phyloP scores from a whole-genome alignment of 1,140 invertebrate species.

The Trialeurodes vaporariorum region DNA sequence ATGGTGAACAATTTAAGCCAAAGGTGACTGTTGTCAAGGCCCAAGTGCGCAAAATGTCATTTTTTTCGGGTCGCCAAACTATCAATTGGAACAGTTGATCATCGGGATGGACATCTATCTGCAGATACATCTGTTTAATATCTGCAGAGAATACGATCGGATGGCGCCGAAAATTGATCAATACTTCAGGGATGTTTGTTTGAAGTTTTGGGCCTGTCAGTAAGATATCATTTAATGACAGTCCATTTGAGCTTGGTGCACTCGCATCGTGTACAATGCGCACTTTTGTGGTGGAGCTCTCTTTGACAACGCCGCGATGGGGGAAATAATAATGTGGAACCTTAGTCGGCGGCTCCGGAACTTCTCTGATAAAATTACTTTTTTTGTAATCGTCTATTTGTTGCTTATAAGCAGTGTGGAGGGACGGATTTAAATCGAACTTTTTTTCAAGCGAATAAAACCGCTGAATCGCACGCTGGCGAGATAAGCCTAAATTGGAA shows the following conservation, averaged over 20 bases:
- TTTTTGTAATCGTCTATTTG: no score
- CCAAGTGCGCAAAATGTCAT: slow-evolving; percentile 25
- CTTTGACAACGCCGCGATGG: slow-evolving; percentile 21
- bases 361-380: no score
- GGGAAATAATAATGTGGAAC: slow-evolving; percentile 23
- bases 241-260: slow-evolving; percentile 18
- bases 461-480: no score
- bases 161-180: slow-evolving; percentile 16
- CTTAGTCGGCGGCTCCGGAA: no score
- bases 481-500: no score
- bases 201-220: slow-evolving; percentile 14
- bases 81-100: slow-evolving; percentile 28
- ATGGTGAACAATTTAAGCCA: slow-evolving; percentile 27
- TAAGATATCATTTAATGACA: slow-evolving; percentile 29
- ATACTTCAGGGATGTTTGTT: no score
- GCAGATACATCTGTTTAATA: slow-evolving; percentile 29
- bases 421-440: no score
- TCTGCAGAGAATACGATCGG: slow-evolving; percentile 26
- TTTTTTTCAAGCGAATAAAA: no score
- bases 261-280: slow-evolving; percentile 33
- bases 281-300: slow-evolving; percentile 22
- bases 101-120: slow-evolving; percentile 23
- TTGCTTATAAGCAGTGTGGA: no score
- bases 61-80: slow-evolving; percentile 28
- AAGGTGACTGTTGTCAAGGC: slow-evolving; percentile 28